Conservation (phyloP, 2,113 vertebrate genomes). For the Oncorhynchus masou region DNA sequence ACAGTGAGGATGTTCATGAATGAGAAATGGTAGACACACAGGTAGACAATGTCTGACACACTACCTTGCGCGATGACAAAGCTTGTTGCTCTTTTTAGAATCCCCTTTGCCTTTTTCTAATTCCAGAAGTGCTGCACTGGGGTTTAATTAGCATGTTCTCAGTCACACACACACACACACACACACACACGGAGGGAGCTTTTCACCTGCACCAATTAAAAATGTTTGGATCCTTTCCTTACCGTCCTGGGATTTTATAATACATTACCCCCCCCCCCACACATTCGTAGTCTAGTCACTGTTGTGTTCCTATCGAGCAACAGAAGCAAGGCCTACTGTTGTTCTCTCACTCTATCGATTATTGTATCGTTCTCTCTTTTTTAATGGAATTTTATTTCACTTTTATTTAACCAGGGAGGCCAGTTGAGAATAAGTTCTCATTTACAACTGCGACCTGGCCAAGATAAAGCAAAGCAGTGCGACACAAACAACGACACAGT, state of each 20-base stretch:
- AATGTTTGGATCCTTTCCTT: conserved; percentile 2
- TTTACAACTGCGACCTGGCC: too few relatives aligned
- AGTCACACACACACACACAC: not conserved
- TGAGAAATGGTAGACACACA: not conserved
- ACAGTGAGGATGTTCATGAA: conserved; percentile 9
- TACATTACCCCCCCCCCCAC: not conserved
- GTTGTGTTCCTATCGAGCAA: not conserved
- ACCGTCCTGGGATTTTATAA: not conserved
- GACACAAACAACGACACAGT: too few relatives aligned
- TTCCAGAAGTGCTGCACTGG: conserved; percentile 21
- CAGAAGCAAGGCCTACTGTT: not conserved
- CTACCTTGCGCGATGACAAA: not conserved
- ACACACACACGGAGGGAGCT: conserved; percentile 3
- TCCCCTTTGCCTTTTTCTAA: not conserved
- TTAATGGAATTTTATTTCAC: too few relatives aligned
- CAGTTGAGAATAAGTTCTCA: too few relatives aligned
- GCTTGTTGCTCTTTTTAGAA: not conserved
- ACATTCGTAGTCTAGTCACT: not conserved
- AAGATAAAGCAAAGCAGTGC: too few relatives aligned
- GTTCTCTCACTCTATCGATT: not conserved
- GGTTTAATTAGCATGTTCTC: conserved; percentile 42
- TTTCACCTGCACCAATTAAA: conserved; percentile 41
- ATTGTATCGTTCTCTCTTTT: not conserved
- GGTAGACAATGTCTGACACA: too few relatives aligned
- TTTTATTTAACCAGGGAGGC: too few relatives aligned